These are phyloP conservation scores for Mythimna impura DNA, from an alignment of 2,888 invertebrate genomes.

Conservation along the genomic window DNA sequence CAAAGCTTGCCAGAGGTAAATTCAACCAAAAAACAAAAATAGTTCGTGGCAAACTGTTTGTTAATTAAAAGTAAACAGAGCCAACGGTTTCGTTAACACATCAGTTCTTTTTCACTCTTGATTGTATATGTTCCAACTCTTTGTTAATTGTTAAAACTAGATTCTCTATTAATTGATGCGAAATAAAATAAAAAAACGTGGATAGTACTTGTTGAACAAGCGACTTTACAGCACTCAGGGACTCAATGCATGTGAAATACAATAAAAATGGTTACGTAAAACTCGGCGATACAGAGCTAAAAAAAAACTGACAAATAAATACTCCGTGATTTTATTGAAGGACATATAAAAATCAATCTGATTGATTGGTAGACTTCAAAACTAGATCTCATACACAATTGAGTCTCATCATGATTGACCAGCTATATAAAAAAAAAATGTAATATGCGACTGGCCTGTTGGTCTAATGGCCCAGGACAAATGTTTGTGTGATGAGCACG, in stretches of 20 bases:
- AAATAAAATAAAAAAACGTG: neutral
- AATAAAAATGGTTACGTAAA: neutral
- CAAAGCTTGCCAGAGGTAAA: constrained; percentile 6
- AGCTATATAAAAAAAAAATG: too few species aligned
- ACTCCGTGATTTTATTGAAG: neutral
- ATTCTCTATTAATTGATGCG: constrained; percentile 3
- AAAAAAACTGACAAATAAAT: neutral
- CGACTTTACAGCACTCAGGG: neutral
- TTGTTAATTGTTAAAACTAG: constrained; percentile 46
- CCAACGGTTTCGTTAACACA: constrained; percentile 48
- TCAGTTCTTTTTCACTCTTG: constrained; percentile 37
- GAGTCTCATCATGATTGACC: too few species aligned
- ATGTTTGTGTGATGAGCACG: too few species aligned
- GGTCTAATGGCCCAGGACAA: too few species aligned
- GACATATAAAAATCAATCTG: neutral
- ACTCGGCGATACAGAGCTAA: neutral
- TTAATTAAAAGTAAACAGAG: constrained; percentile 64
- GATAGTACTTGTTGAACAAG: neutral
- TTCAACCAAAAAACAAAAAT: constrained; percentile 42
- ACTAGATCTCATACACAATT: neutral
- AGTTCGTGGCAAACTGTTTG: constrained; percentile 48
- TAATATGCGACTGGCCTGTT: too few species aligned
- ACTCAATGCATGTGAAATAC: neutral
- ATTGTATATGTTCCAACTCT: constrained; percentile 24
- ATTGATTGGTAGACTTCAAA: neutral